Base-by-base conservation (phyloP, 2,888 invertebrate species). In the Drosophila prostipennis region DNA sequence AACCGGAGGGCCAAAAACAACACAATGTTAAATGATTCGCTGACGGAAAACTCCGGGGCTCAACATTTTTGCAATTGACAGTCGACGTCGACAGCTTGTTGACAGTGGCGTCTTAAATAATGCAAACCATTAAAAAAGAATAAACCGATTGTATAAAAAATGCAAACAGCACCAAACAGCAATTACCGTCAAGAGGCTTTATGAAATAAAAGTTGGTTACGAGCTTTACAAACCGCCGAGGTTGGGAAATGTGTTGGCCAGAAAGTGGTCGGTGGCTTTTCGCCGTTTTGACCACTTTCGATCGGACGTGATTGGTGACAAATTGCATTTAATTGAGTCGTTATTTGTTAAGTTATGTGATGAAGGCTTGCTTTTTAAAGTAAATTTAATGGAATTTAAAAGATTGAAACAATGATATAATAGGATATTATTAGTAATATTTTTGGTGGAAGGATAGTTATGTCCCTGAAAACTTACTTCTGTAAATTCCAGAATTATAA, bases 101-200 rank as follows among this genome's bases (percentile, higher is more conserved):
- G 70, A 61, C 63, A 70, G 34, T 29, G 48, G 42, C 43, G 43
- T 57, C 67, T 76, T 80, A 46, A 82, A 82, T 82, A 72, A 80
- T 80, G 76, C 45, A 72, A 43, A 63, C 72, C 78, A 76, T 54
- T 63, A 45, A 56, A 72, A 43, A 13, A 36, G 34, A 32, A 54
- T 48, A 55, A 43, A 42, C 34, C 36, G 54, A 34, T 23, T n/a
- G 46, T 58, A 64, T 43, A 16, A 49, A 16, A 55, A 55, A 68
- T 63, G 42, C 42, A 46, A 40, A 3, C 29, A 32, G 11, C 39
- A 29, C 36, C 48, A 46, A 40, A 57, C 32, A 10, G 49, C 46
- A 59, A 63, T 29, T 14, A 16, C 16, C 16, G 43, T 6, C 14
- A 29, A 52, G 14, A 42, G 36, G 6, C 16, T 61, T 56, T 61